A percentile compares a stretch with the other conserved stretches of the same genome.
phyloP scores from a whole-genome alignment of 2,888 invertebrate species.

The Caradrina clavipalpis region DNA sequence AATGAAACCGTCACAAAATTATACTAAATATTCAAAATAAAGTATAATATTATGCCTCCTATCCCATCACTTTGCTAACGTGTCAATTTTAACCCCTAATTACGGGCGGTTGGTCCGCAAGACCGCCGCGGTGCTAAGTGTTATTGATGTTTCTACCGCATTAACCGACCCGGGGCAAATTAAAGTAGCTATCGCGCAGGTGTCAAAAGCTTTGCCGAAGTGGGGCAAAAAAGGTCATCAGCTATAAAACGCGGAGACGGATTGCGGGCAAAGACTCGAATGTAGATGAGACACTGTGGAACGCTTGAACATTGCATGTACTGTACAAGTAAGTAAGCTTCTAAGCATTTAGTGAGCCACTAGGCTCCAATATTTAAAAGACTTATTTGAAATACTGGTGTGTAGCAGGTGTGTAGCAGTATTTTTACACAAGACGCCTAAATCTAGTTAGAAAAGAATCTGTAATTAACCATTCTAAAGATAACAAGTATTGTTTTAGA shows the following conservation, averaged over 20 bases:
- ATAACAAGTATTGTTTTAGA: too few species aligned
- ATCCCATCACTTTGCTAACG: slow-evolving; percentile 76
- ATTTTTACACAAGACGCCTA: too few species aligned
- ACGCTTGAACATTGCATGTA: not conserved
- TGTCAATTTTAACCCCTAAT: slow-evolving; percentile 87
- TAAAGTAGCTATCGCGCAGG: slow-evolving; percentile 86
- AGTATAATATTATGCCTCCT: slow-evolving; percentile 51
- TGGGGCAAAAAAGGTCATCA: slow-evolving; percentile 88
- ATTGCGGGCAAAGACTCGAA: slow-evolving; percentile 73
- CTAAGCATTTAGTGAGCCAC: too few species aligned
- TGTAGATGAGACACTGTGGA: slow-evolving; percentile 53
- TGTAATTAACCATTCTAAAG: too few species aligned
- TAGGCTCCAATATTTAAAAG: too few species aligned
- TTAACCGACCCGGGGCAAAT: slow-evolving; percentile 81
- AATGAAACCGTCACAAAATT: slow-evolving; percentile 44
- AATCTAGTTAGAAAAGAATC: too few species aligned
- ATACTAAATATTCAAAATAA: slow-evolving; percentile 41
- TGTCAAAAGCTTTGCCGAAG: slow-evolving; percentile 87
- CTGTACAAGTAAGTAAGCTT: too few species aligned
- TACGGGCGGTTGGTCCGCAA: slow-evolving; percentile 67
- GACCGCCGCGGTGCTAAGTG: slow-evolving; percentile 80
- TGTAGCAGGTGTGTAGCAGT: too few species aligned
- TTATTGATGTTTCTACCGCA: slow-evolving; percentile 84
- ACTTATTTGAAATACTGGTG: too few species aligned
- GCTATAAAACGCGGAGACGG: slow-evolving; percentile 77